Evolutionary conservation across 2,797 vertebrate genomes (phyloP), one percentile per base, ranked within the genome.

Genomic region (Sphaeramia orbicularis): DNA sequence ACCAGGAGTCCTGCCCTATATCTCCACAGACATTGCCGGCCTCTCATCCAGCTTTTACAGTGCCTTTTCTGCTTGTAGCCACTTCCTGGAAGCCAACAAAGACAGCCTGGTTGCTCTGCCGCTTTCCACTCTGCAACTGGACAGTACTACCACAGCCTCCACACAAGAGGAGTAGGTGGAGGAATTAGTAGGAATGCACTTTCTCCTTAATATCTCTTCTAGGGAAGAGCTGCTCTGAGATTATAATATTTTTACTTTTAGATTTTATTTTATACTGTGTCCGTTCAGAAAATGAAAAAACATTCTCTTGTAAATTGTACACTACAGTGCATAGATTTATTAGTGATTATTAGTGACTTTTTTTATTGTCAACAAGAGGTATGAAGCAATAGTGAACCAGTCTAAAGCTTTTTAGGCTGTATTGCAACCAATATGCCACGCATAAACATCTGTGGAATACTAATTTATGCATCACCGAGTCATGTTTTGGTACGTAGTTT

Each of bases 21-120:
- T 99, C 89, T 97, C 97, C 70, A 96, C 94, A 59, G 96, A 99
- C 0, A 96, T 98, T 21, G 92, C 92, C 0, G 98, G 96, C 32
- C 94, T 99, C 27, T 99, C 98, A 47, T 96, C 96, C 0, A 89
- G 91, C 51, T 96, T 97, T 85, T 96, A 91, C 47, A 90, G 83
- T 52, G 94, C 91, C 10, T 96, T 97, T 2, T 80, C 95, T 7
- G 94, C 95, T 63, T 99, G 96, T 0, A 96, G 95, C 57, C 84
- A 83, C 61, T 99, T 96, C 89, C 94, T 99, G 53, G 79, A 96
- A 82, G 89, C 94, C 78, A 98, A 99, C 86, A 95, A 94, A 66
- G 94, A 93, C 4, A 88, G 92, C 6, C 60, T 71, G 73, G 57
- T 40, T n/a, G 61, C 76, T 51, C 60, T 55, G 43, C 51, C 72